Percentiles rank a stretch among this genome's conserved stretches.
Evolutionary conservation across 2,113 vertebrate species (phyloP).

Genomic region (Malurus melanocephalus): DNA sequence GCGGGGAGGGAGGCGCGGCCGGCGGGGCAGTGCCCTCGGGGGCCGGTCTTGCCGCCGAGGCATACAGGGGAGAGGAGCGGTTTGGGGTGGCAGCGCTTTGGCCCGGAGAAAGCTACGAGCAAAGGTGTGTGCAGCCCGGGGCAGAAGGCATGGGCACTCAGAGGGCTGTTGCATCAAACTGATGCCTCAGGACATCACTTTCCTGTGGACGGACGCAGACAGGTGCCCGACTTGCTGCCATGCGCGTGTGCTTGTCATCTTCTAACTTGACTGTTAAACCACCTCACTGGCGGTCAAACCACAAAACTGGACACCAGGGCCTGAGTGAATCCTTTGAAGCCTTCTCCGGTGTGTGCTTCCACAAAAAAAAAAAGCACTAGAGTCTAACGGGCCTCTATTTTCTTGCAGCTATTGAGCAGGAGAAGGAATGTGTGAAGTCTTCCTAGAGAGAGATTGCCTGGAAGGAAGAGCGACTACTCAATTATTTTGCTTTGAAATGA

Average conservation of each 20-base stretch:
- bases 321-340: not conserved
- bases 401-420: constrained; percentile 79
- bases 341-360: not conserved
- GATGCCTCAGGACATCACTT: not conserved
- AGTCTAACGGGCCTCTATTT: constrained; percentile 16
- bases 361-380: fast-evolving
- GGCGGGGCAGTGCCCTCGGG: not conserved
- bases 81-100: not conserved
- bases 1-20: not conserved
- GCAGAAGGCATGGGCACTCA: fast-evolving
- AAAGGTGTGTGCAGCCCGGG: not conserved
- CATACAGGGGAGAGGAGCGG: not conserved
- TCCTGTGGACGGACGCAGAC: not conserved
- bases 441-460: constrained; percentile 50
- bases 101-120: fast-evolving
- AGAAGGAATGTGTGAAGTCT: constrained; percentile 75
- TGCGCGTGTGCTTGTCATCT: not conserved
- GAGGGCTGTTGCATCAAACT: not conserved
- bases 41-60: not conserved
- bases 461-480: constrained; percentile 2
- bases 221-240: not conserved
- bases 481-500: constrained; percentile 21
- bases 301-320: not conserved
- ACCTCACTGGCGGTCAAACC: fast-evolving
- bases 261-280: not conserved